Percentiles rank a stretch among this genome's conserved stretches.
Conservation (phyloP, 1,140 invertebrate genomes). For the Rhagoletis zephyria region DNA sequence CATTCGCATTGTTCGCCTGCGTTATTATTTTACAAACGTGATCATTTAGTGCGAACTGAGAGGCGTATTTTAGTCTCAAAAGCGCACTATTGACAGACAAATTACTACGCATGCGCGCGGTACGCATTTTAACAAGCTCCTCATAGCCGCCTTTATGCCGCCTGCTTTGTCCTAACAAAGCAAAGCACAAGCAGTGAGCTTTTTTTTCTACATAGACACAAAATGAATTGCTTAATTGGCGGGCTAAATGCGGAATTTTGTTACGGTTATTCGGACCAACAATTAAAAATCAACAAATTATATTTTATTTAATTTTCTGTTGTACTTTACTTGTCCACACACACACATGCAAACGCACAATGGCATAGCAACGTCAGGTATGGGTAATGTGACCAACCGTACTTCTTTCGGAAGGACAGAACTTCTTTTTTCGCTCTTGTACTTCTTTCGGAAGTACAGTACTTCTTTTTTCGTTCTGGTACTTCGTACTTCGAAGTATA, state of each 20-base stretch:
- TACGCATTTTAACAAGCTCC: slow-evolving; percentile 10
- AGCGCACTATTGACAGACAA: neutral
- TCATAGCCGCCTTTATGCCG: neutral
- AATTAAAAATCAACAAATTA: slow-evolving; percentile 40
- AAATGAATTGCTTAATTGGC: neutral
- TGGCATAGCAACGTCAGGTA: too few species aligned
- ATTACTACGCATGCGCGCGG: neutral
- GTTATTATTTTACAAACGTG: neutral
- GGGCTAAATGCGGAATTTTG: neutral
- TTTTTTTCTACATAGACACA: neutral
- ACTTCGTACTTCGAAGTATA: too few species aligned
- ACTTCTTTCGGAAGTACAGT: too few species aligned
- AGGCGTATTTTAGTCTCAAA: neutral
- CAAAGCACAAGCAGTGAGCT: neutral
- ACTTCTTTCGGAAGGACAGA: too few species aligned
- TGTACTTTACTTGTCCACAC: neutral
- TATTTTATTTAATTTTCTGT: neutral
- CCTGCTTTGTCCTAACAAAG: neutral
- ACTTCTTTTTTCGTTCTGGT: too few species aligned
- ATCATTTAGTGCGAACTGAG: neutral
- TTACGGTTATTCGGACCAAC: slow-evolving; percentile 6
- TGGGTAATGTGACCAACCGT: too few species aligned
- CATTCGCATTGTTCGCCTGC: neutral
- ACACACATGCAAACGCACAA: neutral
- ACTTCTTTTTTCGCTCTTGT: too few species aligned